Evolutionary conservation across 2,888 invertebrate genomes (phyloP).

Genomic region (Thera obeliscata): DNA sequence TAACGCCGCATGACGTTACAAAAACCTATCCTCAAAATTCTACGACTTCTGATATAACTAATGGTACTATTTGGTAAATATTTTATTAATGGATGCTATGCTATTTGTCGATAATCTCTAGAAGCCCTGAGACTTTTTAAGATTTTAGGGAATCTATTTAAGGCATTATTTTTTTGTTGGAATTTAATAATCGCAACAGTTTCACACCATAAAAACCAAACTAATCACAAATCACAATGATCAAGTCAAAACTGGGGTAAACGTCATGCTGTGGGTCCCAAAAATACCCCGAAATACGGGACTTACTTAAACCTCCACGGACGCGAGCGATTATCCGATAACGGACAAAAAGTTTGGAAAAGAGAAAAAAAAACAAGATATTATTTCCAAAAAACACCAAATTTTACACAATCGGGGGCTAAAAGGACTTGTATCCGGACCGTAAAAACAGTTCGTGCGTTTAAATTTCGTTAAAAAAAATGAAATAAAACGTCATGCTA

Average conservation of each 20-base stretch:
- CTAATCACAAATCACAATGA: conserved; percentile 22
- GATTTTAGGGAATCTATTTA: no score
- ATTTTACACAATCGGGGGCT: conserved; percentile 30
- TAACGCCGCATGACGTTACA: no score
- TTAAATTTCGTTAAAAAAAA: conserved; percentile 31
- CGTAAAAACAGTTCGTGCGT: conserved; percentile 36
- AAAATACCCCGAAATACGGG: conserved; percentile 45
- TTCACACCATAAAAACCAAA: conserved; percentile 30
- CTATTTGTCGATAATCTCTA: no score
- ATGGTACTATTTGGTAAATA: no score
- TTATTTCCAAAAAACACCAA: conserved; percentile 64
- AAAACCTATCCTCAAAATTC: no score
- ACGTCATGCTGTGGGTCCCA: conserved; percentile 35
- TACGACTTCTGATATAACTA: no score
- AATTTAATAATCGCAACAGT: conserved; percentile 22
- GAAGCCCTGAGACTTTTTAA: no score
- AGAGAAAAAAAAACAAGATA: conserved; percentile 73
- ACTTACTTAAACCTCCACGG: conserved; percentile 83
- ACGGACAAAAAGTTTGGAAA: conserved; percentile 78
- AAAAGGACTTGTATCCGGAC: conserved; percentile 22
- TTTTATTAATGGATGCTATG: no score
- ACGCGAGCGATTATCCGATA: conserved; percentile 80
- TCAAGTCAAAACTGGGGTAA: conserved; percentile 22
- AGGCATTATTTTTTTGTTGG: no score
- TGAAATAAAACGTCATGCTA: conserved; percentile 40